Evolutionary conservation across 1,140 invertebrate species (phyloP), one percentile per base, ranked within the genome.

Genomic region (Pachypeltis micranthus): DNA sequence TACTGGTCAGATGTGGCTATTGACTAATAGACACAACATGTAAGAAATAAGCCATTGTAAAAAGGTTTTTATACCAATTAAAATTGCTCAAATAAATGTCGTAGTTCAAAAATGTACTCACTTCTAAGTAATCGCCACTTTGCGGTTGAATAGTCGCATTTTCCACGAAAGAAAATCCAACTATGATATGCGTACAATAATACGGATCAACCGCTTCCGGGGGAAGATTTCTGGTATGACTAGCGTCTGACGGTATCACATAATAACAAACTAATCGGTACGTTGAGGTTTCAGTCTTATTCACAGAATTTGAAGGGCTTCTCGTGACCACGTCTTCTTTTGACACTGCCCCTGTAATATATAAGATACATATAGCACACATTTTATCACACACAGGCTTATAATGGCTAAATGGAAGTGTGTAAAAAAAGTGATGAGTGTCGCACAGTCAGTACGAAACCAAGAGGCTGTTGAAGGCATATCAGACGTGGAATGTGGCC

Each of bases 101-200:
- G n/a, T n/a, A n/a, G 31, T 60, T 19, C 12, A 26, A n/a, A 57
- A 51, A n/a, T n/a, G 47, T 16, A 64, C 44, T 67, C 65, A 74
- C 70, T 47, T 74, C 62, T 23, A 72, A 70, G 64, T 78, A 72
- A 7, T 66, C 64, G 21, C 73, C 66, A n/a, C 73, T 72, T 31
- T 81, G 68, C 14, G 72, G 69, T 64, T 74, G 66, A 19, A 90
- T 74, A 1, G 76, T 77, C 63, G 79, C 80, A 70, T 90, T 84
- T n/a, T 71, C 70, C 39, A 91, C 77, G 51, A 71, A 71, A 51
- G 82, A 84, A 77, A 89, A 86, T 31, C 83, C 88, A 54, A 90
- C 72, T 72, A 88, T 88, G 58, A 93, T 83, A 75, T 92, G 89
- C 12, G 89, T 88, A 73, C 90, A 92, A 61, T 91, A 74, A 68